Conservation (phyloP, 2,797 vertebrate species). For the Poecile montanus region DNA sequence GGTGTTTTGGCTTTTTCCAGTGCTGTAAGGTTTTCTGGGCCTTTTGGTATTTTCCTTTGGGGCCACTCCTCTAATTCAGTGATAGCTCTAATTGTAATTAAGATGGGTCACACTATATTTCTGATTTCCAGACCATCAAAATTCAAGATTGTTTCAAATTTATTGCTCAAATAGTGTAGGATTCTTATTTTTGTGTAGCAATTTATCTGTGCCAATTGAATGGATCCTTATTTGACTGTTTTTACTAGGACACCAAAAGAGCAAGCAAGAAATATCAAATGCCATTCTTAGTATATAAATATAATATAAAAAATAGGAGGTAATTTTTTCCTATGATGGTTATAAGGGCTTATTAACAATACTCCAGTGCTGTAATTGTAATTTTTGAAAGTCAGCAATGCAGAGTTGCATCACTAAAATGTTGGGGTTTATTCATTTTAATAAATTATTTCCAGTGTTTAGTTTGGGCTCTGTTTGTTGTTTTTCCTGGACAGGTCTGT, state of each 20-base stretch:
- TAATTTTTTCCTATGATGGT: background rate
- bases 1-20: background rate
- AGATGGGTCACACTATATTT: background rate
- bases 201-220: background rate
- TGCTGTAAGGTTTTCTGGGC: background rate
- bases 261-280: background rate
- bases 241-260: background rate
- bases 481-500: slow-evolving; percentile 79
- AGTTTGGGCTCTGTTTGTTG: background rate
- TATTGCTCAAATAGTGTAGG: background rate
- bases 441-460: background rate
- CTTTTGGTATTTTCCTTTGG: background rate
- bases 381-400: background rate
- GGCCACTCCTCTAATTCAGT: background rate
- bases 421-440: background rate
- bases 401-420: background rate
- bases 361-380: background rate
- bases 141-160: background rate
- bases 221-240: background rate
- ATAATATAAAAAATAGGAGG: background rate
- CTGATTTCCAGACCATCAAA: background rate
- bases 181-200: background rate
- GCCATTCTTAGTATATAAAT: background rate
- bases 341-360: background rate
- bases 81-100: background rate